Percentiles rank a stretch among this genome's conserved stretches.
These are phyloP conservation scores for Mayetiola destructor DNA, from an alignment of 2,888 invertebrate genomes.

Conservation along the genomic window DNA sequence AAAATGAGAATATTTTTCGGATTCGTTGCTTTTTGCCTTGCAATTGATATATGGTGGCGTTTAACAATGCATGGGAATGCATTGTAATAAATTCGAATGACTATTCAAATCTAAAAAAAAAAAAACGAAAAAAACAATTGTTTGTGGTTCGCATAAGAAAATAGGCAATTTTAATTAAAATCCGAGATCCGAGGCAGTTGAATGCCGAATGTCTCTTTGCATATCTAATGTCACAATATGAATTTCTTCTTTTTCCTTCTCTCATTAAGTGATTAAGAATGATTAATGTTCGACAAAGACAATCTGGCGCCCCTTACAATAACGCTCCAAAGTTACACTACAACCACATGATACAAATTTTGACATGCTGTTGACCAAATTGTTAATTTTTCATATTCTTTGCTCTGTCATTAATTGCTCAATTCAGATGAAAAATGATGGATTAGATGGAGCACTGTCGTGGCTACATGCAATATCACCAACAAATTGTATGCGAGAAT, in stretches of 20 bases:
- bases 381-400: neutral
- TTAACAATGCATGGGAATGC: too few relatives aligned
- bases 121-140: neutral
- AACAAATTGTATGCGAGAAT: too few relatives aligned
- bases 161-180: neutral
- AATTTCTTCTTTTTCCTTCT: neutral
- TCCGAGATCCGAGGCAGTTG: neutral
- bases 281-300: slow-evolving; percentile 8
- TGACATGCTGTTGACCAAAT: neutral
- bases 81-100: slow-evolving; percentile 2
- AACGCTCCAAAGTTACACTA: neutral
- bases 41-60: too few relatives aligned
- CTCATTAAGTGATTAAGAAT: slow-evolving; percentile 11
- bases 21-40: neutral
- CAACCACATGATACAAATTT: neutral
- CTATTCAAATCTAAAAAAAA: neutral
- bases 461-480: too few relatives aligned
- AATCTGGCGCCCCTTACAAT: slow-evolving; percentile 14
- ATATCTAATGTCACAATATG: neutral
- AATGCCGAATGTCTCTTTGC: neutral
- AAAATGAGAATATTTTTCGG: slow-evolving; percentile 4
- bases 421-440: neutral
- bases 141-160: neutral
- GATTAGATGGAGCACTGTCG: too few relatives aligned
- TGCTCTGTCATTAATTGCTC: neutral